Evolutionary conservation across 2,888 invertebrate species (phyloP).

Genomic region (Chironomus riparius): DNA sequence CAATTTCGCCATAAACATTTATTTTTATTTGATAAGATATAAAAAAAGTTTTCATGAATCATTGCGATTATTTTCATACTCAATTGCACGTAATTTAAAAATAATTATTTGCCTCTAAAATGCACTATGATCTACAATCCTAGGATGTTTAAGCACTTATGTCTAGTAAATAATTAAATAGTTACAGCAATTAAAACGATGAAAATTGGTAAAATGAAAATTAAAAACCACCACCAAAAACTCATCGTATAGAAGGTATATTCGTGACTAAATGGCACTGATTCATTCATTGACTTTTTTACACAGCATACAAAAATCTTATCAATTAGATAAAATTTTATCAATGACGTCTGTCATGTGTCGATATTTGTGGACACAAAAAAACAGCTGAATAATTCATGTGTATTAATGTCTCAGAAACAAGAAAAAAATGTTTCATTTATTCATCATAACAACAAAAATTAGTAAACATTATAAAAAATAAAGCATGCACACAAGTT

Average conservation of each 20-base stretch:
- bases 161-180: background rate
- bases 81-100: too few species aligned
- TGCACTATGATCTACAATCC: too few species aligned
- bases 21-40: too few species aligned
- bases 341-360: background rate
- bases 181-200: background rate
- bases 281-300: background rate
- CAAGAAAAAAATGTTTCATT: background rate
- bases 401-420: background rate
- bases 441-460: background rate
- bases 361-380: background rate
- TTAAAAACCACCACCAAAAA: background rate
- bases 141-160: too few species aligned
- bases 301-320: too few species aligned
- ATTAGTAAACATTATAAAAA: background rate
- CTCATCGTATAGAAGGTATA: background rate
- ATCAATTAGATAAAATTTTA: background rate
- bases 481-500: background rate
- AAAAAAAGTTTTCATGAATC: too few species aligned
- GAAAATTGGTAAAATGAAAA: background rate
- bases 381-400: background rate
- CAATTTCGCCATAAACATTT: too few species aligned
- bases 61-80: too few species aligned
- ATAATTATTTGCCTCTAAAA: too few species aligned
- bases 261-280: background rate